These are phyloP conservation scores for Maniola jurtina DNA, from an alignment of 1,140 invertebrate genomes.

Conservation along the genomic window DNA sequence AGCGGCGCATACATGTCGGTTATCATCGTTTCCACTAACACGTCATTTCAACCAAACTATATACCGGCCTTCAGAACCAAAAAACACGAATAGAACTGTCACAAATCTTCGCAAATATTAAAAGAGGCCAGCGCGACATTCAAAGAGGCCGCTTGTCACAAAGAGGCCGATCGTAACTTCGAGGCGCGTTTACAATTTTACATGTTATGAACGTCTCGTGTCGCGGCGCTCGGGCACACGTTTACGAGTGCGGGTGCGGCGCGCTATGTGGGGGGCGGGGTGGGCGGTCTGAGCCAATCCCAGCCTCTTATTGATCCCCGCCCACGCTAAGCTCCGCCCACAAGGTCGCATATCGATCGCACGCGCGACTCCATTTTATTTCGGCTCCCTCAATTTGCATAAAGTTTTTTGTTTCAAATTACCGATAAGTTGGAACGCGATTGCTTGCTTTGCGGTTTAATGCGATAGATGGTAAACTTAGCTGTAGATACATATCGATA, in stretches of 20 bases:
- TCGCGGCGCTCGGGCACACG: constrained; percentile 38
- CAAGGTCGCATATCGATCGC: constrained; percentile 71
- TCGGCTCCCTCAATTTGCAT: constrained; percentile 71
- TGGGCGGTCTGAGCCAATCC: constrained; percentile 57
- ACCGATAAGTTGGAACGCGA: constrained; percentile 35
- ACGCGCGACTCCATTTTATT: constrained; percentile 77
- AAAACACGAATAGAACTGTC: constrained; percentile 3
- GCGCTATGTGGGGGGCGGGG: constrained; percentile 39
- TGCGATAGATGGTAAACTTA: background rate
- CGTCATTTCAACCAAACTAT: constrained; percentile 31
- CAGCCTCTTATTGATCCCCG: constrained; percentile 59
- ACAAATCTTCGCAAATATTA: background rate
- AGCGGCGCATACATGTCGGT: constrained; percentile 73
- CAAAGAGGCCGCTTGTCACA: constrained; percentile 8
- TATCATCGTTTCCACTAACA: constrained; percentile 63
- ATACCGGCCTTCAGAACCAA: constrained; percentile 7
- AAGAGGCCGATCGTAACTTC: constrained; percentile 17
- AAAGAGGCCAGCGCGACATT: constrained; percentile 5
- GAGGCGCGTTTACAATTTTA: constrained; percentile 38
- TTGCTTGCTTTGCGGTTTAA: constrained; percentile 19
- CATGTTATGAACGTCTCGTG: constrained; percentile 38
- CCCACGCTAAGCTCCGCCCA: constrained; percentile 59
- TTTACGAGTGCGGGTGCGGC: constrained; percentile 34
- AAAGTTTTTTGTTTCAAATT: constrained; percentile 66
- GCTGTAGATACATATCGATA: too few relatives aligned